phyloP scores from a whole-genome alignment of 2,888 invertebrate species.

The Hemithea aestivaria region DNA sequence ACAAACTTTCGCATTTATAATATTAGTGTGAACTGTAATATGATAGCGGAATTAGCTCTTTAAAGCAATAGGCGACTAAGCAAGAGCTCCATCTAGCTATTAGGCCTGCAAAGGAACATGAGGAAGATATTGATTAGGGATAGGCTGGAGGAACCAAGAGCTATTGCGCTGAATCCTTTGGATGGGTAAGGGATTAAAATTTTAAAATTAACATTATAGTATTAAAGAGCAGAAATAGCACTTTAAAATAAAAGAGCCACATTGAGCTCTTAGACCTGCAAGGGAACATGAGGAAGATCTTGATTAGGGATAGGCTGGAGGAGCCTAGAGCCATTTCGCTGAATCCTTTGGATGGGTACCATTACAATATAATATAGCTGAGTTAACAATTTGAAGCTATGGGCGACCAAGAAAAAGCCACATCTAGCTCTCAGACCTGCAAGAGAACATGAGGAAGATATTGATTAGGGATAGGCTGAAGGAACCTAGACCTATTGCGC shows the following conservation, averaged over 20 bases:
- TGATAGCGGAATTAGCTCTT: no score
- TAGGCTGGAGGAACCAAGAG: slow-evolving; percentile 94
- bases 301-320: slow-evolving; percentile 90
- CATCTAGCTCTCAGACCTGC: slow-evolving; percentile 94
- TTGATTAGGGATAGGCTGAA: slow-evolving; percentile 91
- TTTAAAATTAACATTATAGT: not conserved
- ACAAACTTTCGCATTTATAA: no score
- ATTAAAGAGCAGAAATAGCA: no score
- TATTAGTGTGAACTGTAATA: no score
- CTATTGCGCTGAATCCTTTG: slow-evolving; percentile 95
- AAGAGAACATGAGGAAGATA: slow-evolving; percentile 93
- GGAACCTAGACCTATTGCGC: slow-evolving; percentile 95
- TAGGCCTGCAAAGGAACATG: slow-evolving; percentile 95
- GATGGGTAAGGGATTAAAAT: slow-evolving; percentile 84
- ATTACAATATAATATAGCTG: no score
- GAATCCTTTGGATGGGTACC: slow-evolving; percentile 91
- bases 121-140: slow-evolving; percentile 91
- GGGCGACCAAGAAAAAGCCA: no score
- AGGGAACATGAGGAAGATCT: slow-evolving; percentile 92
- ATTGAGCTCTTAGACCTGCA: slow-evolving; percentile 96
- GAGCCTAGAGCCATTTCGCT: slow-evolving; percentile 97
- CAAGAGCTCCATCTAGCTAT: slow-evolving; percentile 93
- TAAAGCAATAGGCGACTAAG: no score
- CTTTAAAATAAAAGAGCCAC: no score
- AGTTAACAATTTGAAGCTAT: no score